These are phyloP conservation scores for Galleria mellonella DNA, from an alignment of 1,140 invertebrate genomes.

Conservation along the genomic window DNA sequence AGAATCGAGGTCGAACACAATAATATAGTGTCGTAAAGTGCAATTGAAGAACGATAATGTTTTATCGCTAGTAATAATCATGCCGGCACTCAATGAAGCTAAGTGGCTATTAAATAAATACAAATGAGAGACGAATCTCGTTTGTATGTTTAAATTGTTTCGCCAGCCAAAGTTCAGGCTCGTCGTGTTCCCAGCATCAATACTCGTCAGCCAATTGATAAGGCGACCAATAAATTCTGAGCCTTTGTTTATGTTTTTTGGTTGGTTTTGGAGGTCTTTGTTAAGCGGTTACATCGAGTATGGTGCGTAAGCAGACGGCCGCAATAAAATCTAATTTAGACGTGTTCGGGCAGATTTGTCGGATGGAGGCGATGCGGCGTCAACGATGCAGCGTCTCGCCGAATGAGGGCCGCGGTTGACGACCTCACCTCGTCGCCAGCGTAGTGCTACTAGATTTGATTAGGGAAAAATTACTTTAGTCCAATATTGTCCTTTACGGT, in stretches of 20 bases:
- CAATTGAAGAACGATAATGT: too few species aligned
- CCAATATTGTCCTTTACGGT: too few species aligned
- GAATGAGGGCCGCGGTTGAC: constrained; percentile 51
- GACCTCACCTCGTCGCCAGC: constrained; percentile 27
- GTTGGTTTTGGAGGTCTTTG: neutral
- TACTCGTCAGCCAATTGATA: constrained; percentile 49
- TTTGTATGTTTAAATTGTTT: constrained; percentile 21
- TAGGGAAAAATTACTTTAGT: too few species aligned
- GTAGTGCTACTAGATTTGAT: neutral
- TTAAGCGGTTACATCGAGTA: constrained; percentile 5
- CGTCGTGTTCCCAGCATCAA: constrained; percentile 38
- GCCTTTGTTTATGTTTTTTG: constrained; percentile 2
- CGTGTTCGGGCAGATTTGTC: constrained; percentile 61
- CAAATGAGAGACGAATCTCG: neutral
- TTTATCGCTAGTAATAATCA: neutral
- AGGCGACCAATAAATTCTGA: constrained; percentile 26
- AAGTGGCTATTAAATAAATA: neutral
- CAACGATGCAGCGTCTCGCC: constrained; percentile 12
- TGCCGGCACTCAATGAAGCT: neutral
- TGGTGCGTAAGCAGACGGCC: constrained; percentile 44
- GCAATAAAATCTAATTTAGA: constrained; percentile 74
- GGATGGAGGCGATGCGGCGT: constrained; percentile 37
- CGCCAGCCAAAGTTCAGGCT: constrained; percentile 29
- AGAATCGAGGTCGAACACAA: too few species aligned
- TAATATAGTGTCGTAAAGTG: too few species aligned